phyloP scores from a whole-genome alignment of 2,113 vertebrate species.

The Daboia siamensis region DNA sequence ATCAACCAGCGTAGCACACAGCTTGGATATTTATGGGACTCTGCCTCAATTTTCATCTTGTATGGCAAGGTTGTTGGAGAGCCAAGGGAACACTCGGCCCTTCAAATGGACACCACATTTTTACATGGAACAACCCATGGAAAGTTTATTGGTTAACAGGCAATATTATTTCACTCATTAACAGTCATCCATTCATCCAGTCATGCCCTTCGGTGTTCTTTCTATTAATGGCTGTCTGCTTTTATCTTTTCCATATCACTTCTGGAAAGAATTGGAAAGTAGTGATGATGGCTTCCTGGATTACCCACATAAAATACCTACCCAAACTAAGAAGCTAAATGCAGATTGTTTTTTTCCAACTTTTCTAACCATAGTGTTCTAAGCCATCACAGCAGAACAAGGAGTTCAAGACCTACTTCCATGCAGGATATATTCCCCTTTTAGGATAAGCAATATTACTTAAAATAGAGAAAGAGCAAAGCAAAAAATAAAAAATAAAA shows the following conservation, averaged over 20 bases:
- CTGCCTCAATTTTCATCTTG: background rate
- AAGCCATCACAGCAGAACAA: background rate
- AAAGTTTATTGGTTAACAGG: background rate
- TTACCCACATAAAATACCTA: background rate
- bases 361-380: background rate
- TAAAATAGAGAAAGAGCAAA: background rate
- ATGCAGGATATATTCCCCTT: background rate
- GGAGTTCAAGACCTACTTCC: background rate
- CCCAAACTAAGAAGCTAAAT: background rate
- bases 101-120: background rate
- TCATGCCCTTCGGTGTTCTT: background rate
- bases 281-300: background rate
- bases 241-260: background rate
- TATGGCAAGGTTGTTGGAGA: fast-evolving
- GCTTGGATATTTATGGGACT: conserved; percentile 9
- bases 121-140: background rate
- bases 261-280: background rate
- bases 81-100: background rate
- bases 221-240: background rate
- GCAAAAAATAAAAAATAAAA: background rate
- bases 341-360: background rate
- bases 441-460: background rate
- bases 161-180: background rate
- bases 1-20: background rate
- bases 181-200: background rate